Evolutionary conservation across 2,888 invertebrate species (phyloP), one percentile per base, ranked within the genome.

Genomic region (Philaethria dido): DNA sequence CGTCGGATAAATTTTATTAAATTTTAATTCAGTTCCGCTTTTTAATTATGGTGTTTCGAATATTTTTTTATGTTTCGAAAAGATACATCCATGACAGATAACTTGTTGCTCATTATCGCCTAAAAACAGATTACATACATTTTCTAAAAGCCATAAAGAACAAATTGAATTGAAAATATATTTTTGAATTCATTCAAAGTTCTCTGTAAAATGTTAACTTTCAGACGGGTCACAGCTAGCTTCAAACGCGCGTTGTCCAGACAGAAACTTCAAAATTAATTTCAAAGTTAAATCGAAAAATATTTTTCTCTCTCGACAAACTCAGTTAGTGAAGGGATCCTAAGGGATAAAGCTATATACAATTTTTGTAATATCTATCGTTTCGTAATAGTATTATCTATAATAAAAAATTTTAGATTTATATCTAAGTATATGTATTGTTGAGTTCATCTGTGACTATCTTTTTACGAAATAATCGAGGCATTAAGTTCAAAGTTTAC

Each of bases 261-360:
- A 81, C 78, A 78, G 80, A 78, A 85, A 88, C 85, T 88, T 87
- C 80, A 80, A 88, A 88, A 88, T 88, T 88, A 89, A 88, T 88
- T 87, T 87, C 79, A 71, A 87, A 88, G 83, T 89, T 89, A 85
- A 84, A 88, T 87, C 83, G 87, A 87, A 88, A 87, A 88, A 87
- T 87, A 80, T 85, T 86, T 82, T 83, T 75, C 80, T 79, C 78
- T 78, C 76, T 78, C 83, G 79, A 76, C 75, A 78, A 75, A 82
- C 76, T 73, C 75, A 76, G 73, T 74, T 72, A 70, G 75, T 68
- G 74, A 61, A 63, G 66, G 66, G 63, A 54, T 64, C 73, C 66
- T 54, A 11, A 13, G 63, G 68, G 69, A 69, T 68, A 42, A 29
- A 47, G 39, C 39, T 59, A 16, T 59, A 29, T 50, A 50, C 50